Base-by-base conservation (phyloP, 1,140 invertebrate species). In the Olivierus martensii region DNA sequence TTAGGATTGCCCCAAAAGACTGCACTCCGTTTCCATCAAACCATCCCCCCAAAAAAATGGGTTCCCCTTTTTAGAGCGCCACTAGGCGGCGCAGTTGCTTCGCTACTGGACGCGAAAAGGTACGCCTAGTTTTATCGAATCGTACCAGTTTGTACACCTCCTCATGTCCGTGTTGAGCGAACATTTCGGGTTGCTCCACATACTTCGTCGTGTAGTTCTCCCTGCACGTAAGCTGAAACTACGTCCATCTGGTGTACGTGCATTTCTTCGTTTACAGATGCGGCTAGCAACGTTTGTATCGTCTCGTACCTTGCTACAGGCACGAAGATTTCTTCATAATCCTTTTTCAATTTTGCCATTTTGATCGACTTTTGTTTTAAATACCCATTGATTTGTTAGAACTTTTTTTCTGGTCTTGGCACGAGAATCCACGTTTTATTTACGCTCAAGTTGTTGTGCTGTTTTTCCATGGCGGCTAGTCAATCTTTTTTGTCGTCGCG, bases 241-340 rank as follows among this genome's bases (percentile, higher is more conserved):
- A 28, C 22, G 39, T 41, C 14, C 39, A 41, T 28, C 7, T 28
- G 22, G 7, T 28, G 22, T 28, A 70, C 56, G n/a, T 64, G 44
- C n/a, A 67, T 57, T 46, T 62, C 59, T 46, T 62, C 51, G 14
- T 62, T 46, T n/a, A 63, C 66, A 38, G 63, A 58, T 35, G 70
- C 37, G 2, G 61, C 57, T 46, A 73, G 52, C 36, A 73, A 58
- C 1, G 66, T 15, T 57, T 69, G 53, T 2, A 72, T 51, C n/a
- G 66, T 62, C 41, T 56, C 56, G 12, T 56, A 55, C 28, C 35
- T 63, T 0, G 55, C 56, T 3, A 66, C 65, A 17, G 62, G 63
- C n/a, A 56, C 51, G 21, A 58, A 66, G 10, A 61, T 56, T 15
- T 65, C 61, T 0, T 62, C 55, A 43, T 63, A 66, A 22, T 66